Evolutionary conservation across 2,797 vertebrate species (phyloP).

Genomic region (Labeo calbasu): DNA sequence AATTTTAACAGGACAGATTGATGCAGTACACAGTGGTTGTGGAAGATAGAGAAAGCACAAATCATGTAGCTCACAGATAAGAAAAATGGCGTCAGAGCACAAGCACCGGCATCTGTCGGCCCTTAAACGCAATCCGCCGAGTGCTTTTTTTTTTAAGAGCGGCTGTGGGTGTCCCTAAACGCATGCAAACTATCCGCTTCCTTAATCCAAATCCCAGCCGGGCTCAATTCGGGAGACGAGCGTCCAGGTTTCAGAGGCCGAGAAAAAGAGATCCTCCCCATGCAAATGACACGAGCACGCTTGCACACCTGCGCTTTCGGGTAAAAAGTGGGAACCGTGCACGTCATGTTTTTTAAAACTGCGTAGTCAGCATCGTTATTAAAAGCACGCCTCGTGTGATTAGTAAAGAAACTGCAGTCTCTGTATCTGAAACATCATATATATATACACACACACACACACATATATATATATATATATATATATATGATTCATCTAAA

Average conservation of each 20-base stretch:
- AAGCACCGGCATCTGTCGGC: slow-evolving; percentile 46
- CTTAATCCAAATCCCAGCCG: slow-evolving; percentile 24
- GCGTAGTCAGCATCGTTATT: slow-evolving; percentile 21
- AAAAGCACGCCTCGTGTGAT: slow-evolving; percentile 35
- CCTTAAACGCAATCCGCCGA: slow-evolving; percentile 27
- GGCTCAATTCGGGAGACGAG: neutral
- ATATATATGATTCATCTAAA: slow-evolving; percentile 56
- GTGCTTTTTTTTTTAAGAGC: neutral
- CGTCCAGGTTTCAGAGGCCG: neutral
- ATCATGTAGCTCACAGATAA: slow-evolving; percentile 6
- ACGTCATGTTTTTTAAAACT: neutral
- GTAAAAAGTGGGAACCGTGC: neutral
- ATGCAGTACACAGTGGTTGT: slow-evolving; percentile 19
- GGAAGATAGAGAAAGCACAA: slow-evolving; percentile 32
- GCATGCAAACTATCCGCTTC: neutral
- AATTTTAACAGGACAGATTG: slow-evolving; percentile 10
- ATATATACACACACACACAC: neutral
- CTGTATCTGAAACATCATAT: slow-evolving; percentile 40
- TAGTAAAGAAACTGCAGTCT: slow-evolving; percentile 52
- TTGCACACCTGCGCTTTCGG: slow-evolving; percentile 9
- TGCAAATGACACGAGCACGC: slow-evolving; percentile 30
- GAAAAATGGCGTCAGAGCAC: slow-evolving; percentile 32
- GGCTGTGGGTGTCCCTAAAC: slow-evolving; percentile 16
- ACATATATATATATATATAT: neutral
- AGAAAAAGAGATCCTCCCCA: slow-evolving; percentile 12